These are phyloP conservation scores for Phasianus colchicus DNA, from an alignment of 2,113 vertebrate species.

Conservation along the genomic window DNA sequence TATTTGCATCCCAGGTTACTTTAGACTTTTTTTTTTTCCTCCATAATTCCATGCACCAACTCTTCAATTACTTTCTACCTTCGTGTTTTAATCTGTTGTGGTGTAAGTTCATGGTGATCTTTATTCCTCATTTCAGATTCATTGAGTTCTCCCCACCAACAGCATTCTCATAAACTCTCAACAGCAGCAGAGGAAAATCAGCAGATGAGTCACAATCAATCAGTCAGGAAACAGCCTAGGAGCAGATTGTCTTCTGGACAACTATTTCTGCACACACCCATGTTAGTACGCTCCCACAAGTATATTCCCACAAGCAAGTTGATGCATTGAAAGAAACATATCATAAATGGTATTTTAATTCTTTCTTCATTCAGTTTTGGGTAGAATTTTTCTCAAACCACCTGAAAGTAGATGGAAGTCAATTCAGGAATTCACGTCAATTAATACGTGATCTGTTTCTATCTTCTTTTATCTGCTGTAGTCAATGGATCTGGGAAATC, in stretches of 20 bases:
- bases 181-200: slow-evolving; percentile 36
- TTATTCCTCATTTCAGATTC: background rate
- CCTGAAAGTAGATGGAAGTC: background rate
- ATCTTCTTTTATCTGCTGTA: background rate
- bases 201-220: background rate
- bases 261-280: rapidly evolving
- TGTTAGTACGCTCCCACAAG: background rate
- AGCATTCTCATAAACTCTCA: slow-evolving; percentile 36
- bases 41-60: background rate
- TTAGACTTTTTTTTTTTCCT: background rate
- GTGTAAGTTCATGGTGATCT: background rate
- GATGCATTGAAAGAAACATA: background rate
- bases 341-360: background rate
- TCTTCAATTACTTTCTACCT: background rate
- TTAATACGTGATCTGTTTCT: background rate
- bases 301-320: background rate
- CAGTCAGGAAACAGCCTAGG: slow-evolving; percentile 35
- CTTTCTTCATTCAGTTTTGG: background rate
- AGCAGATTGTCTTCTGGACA: background rate
- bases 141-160: background rate
- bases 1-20: background rate
- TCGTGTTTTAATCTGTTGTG: background rate
- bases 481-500: background rate
- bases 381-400: background rate
- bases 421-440: background rate